Base-by-base conservation (phyloP, 2,797 vertebrate species). In the Helarctos malayanus region DNA sequence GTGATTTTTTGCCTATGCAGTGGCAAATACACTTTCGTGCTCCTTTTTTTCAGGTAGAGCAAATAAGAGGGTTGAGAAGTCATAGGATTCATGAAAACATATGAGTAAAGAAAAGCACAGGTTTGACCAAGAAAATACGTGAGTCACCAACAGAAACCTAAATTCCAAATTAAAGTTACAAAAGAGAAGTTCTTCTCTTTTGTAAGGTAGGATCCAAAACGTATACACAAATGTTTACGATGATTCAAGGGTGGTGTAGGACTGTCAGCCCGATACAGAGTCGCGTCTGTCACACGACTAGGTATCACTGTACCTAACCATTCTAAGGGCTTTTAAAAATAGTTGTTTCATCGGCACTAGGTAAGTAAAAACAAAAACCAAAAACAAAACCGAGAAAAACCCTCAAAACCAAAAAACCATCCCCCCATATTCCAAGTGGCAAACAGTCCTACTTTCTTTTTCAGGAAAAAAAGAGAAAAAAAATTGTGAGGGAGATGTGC, bases 91-190 rank as follows among this genome's bases (percentile, higher is more conserved):
- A 69, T 78, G 76, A 69, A 88, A 78, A 49, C 56, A 59, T 68
- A 68, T 8, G n/a, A 88, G 25, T 47, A 41, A 59, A 89, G 59
- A 61, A 78, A 83, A 84, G 83, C n/a, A 69, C 29, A 18, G 63
- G 47, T 69, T 87, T 89, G 80, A 45, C 56, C 25, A 84, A 38
- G 47, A 75, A 92, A 78, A 54, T 32, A 65, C 0, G 4, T 3
- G 18, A 69, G 35, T 52, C 45, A 41, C 18, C 79, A 49, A 61
- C 0, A 54, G 61, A 85, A 84, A 86, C 6, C 9, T 71, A 71
- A 68, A 84, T 63, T 94, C 45, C 69, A 94, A 80, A 23, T 69
- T 69, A n/a, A 84, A 91, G 45, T 80, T 45, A 71, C 3, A 80
- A 61, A 92, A 61, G 35, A 73, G 81, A 21, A 32, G 56, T n/a